Base-by-base conservation (phyloP, 2,888 invertebrate genomes). In the Panopea generosa region DNA sequence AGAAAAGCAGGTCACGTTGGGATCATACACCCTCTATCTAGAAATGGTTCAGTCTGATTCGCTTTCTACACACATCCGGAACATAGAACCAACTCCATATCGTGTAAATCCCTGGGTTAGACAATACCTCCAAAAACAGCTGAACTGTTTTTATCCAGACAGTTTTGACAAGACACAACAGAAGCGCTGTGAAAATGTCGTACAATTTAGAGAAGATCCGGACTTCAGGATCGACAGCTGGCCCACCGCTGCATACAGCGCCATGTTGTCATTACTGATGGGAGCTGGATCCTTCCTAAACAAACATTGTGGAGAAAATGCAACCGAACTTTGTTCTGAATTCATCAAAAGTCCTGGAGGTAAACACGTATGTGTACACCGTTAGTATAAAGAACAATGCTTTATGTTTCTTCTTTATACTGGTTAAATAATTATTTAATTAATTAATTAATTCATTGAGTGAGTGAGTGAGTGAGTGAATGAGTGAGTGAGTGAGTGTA, bases 81-180 rank as follows among this genome's bases (percentile, higher is more conserved):
- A 53, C 7, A 40, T 72, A 6, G n/a, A 47, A 2, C 61, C 72
- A 1, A 18, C 60, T 22, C 53, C 65, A 7, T 52, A 43, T 29
- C 43, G 26, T 1, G 53, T 38, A 26, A 72, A 76, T 45, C 75
- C 76, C 3, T 79, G 79, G 79, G 18, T 45, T 11, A 50, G 20
- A 6, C 18, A 50, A 27, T 72, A 76, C 27, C 18, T 76, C 11
- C 65, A 79, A 26, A 40, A n/a, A 9, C 76, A 71, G 50, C 18
- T 53, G 26, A 45, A 74, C 27, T 81, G 81, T n/a, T 74, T 56
- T 29, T 74, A 50, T 43, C 53, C 52, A 14, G n/a, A 14, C 3
- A 71, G 77, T 45, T 81, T 67, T 61, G 66, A 76, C 38, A 80
- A 80, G 55, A 65, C n/a, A 0, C 16, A n/a, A 4, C 6, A 11